Evolutionary conservation across 2,797 vertebrate genomes (phyloP).

Genomic region (Hippopotamyrus pictus): DNA sequence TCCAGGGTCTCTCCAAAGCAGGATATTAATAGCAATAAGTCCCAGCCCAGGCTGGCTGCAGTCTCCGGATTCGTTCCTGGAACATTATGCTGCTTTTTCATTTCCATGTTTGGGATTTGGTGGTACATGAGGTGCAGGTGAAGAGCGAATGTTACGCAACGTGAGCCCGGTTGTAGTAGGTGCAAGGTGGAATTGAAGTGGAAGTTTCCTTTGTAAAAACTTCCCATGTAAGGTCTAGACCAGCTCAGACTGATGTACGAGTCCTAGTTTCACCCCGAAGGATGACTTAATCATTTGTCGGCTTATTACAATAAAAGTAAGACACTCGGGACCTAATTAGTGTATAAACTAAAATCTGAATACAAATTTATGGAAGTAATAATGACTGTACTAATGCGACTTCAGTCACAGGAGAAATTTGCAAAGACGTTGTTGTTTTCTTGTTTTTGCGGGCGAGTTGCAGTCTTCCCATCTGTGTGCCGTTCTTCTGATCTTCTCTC

Average conservation of each 20-base stretch:
- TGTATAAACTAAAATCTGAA: conserved; percentile 13
- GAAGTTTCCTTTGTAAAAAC: background rate
- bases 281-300: background rate
- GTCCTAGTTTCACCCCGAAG: background rate
- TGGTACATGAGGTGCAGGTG: background rate
- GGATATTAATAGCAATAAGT: background rate
- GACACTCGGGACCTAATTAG: conserved; percentile 21
- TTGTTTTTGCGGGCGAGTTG: background rate
- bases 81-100: background rate
- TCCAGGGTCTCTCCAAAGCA: background rate
- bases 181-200: background rate
- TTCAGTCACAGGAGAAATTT: background rate
- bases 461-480: background rate
- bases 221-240: background rate
- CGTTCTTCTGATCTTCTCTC: background rate
- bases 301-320: conserved; percentile 8
- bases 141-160: background rate
- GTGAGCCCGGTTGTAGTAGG: background rate
- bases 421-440: background rate
- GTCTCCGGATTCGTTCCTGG: background rate
- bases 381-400: background rate
- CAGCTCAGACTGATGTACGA: background rate
- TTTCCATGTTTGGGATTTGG: background rate
- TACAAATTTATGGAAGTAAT: conserved; percentile 19
- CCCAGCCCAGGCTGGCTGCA: background rate